These are phyloP conservation scores for Monochamus alternatus DNA, from an alignment of 2,888 invertebrate genomes.

Conservation along the genomic window DNA sequence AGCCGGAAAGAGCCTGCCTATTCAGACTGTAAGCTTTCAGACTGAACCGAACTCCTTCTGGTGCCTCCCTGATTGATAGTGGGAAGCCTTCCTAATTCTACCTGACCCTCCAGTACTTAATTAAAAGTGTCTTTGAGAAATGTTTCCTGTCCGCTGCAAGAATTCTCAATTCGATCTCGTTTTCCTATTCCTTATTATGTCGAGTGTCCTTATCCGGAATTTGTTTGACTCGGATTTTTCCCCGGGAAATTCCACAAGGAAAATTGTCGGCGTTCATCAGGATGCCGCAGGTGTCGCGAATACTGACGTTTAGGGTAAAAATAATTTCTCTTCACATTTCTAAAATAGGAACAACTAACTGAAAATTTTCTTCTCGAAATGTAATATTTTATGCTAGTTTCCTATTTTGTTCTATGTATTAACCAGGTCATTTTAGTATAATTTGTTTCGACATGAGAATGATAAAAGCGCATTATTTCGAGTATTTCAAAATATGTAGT, in stretches of 20 bases:
- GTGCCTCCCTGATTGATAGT: constrained; percentile 55
- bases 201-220: constrained; percentile 32
- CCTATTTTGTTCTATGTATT: too few species aligned
- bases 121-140: constrained; percentile 62
- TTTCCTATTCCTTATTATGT: constrained; percentile 35
- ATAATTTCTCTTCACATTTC: too few species aligned
- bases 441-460: too few species aligned
- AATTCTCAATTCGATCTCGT: constrained; percentile 41
- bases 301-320: too few species aligned
- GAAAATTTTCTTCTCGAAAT: too few species aligned
- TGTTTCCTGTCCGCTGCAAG: constrained; percentile 46
- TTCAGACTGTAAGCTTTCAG: constrained; percentile 43
- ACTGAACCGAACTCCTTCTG: constrained; percentile 44
- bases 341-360: too few species aligned
- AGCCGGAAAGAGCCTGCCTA: constrained; percentile 50
- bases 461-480: too few species aligned
- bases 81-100: constrained; percentile 53
- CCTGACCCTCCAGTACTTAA: constrained; percentile 61
- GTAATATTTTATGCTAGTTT: too few species aligned
- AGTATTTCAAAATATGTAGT: too few species aligned
- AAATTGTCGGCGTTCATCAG: not conserved
- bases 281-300: not conserved
- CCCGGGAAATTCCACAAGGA: constrained; percentile 10
- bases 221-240: constrained; percentile 26
- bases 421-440: too few species aligned